Conservation (phyloP, 1,140 invertebrate species). For the Drosophila biarmipes region DNA sequence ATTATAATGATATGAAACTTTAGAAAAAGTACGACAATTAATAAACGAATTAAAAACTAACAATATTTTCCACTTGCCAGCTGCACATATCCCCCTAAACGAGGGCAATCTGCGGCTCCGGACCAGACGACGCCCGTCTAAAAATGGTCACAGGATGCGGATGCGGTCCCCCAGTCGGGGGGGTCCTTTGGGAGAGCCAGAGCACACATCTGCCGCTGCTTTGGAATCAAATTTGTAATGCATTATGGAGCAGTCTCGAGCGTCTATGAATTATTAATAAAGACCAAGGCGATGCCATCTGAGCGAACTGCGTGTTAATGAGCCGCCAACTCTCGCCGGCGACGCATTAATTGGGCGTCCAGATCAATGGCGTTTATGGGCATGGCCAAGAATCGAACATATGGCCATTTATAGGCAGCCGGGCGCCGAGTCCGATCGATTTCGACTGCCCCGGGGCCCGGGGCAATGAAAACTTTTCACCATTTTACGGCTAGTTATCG, state of each 20-base stretch:
- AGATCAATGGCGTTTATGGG: slow-evolving; percentile 62
- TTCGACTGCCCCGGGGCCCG: slow-evolving; percentile 31
- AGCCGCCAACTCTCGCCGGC: slow-evolving; percentile 75
- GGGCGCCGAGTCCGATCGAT: slow-evolving; percentile 54
- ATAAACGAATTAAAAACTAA: not conserved
- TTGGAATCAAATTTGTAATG: slow-evolving; percentile 71
- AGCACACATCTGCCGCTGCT: slow-evolving; percentile 36
- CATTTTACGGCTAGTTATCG: slow-evolving; percentile 64
- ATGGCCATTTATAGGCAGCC: slow-evolving; percentile 46
- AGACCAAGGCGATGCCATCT: slow-evolving; percentile 46
- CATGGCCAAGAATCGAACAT: slow-evolving; percentile 39
- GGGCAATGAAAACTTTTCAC: slow-evolving; percentile 58
- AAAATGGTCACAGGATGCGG: slow-evolving; percentile 60
- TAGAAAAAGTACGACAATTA: not conserved
- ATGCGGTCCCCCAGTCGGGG: slow-evolving; percentile 18
- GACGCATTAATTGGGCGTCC: slow-evolving; percentile 74
- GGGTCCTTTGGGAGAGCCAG: slow-evolving; percentile 56
- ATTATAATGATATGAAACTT: not conserved
- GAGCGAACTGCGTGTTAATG: slow-evolving; percentile 77
- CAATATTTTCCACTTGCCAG: slow-evolving; percentile 1
- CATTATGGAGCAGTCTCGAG: slow-evolving; percentile 69
- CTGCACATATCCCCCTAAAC: slow-evolving; percentile 8
- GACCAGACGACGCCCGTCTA: slow-evolving; percentile 37
- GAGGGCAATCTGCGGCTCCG: slow-evolving; percentile 8
- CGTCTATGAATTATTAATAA: slow-evolving; percentile 79